Evolutionary conservation across 2,888 invertebrate species (phyloP).

Genomic region (Hemicrepidius hirtus): DNA sequence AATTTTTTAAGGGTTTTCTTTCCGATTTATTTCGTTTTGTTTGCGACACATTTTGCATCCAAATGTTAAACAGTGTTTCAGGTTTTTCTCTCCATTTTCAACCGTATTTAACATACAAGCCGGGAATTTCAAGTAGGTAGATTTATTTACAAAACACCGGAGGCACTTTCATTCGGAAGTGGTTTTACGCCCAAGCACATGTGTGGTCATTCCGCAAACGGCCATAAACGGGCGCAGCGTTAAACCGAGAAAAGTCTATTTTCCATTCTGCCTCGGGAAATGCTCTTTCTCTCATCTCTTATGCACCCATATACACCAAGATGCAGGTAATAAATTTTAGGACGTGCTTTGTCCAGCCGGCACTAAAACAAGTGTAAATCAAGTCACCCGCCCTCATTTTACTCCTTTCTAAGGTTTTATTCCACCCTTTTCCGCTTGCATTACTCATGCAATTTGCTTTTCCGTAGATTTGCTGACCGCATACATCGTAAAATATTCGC

Average conservation of each 20-base stretch:
- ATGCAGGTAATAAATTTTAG: constrained; percentile 33
- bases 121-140: constrained; percentile 23
- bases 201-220: constrained; percentile 46
- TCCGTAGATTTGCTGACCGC: constrained; percentile 29
- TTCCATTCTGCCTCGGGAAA: constrained; percentile 17
- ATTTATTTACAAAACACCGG: constrained; percentile 38
- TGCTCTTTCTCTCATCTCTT: constrained; percentile 21
- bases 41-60: no score
- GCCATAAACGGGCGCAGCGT: constrained; percentile 37
- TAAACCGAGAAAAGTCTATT: constrained; percentile 44
- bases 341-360: constrained; percentile 26
- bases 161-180: constrained; percentile 36
- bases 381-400: constrained; percentile 34
- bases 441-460: constrained; percentile 31
- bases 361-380: constrained; percentile 33
- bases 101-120: constrained; percentile 23
- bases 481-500: constrained; percentile 14
- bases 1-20: no score
- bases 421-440: constrained; percentile 22
- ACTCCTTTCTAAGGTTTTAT: constrained; percentile 32
- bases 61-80: constrained; percentile 14
- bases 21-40: no score
- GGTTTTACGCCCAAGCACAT: constrained; percentile 37
- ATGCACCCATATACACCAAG: constrained; percentile 26
- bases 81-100: constrained; percentile 1